Evolutionary conservation across 2,888 invertebrate species (phyloP), one percentile per base, ranked within the genome.

Genomic region (Phasia obesa): DNA sequence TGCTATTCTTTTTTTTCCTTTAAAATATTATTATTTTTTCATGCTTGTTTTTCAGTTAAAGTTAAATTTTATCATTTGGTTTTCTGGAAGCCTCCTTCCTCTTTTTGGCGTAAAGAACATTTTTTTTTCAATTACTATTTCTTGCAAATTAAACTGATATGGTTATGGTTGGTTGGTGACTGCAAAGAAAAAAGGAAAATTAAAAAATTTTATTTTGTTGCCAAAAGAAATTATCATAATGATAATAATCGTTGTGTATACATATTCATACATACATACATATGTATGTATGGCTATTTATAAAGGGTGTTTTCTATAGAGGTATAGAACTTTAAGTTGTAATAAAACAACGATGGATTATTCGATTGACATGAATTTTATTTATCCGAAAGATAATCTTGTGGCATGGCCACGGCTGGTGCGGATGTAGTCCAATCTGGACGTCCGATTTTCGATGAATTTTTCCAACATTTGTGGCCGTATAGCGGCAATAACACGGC

Each of bases 121-220:
- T 62, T 69, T 76, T 76, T 60, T 76, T 76, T 71, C 67, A 67
- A 57, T 73, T 73, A 51, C 38, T 64, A 42, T 59, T 51, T 13
- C 70, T 60, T 11, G 53, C 23, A 60, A 60, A 75, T 59, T 49
- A 59, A 69, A 75, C 60, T 76, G 47, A 73, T 67, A 67, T 76
- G 80, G 55, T 60, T 81, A 42, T 59, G 53, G 53, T 51, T 59
- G 53, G 53, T 51, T 79, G 64, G 47, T 44, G 73, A 53, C 79
- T 79, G 71, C 31, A 79, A 79, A 59, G 64, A 64, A 57, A 77
- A 21, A 6, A 5, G 51, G 17, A 53, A 60, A 49, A 62, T 38
- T 51, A 53, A 38, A 67, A 75, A 67, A 49, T 49, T 47, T 65
- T 74, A 74, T 55, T 47, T n/a, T n/a, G n/a, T n/a, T 65, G 47